phyloP scores from a whole-genome alignment of 2,888 invertebrate genomes.

The Nasonovia ribisnigri region DNA sequence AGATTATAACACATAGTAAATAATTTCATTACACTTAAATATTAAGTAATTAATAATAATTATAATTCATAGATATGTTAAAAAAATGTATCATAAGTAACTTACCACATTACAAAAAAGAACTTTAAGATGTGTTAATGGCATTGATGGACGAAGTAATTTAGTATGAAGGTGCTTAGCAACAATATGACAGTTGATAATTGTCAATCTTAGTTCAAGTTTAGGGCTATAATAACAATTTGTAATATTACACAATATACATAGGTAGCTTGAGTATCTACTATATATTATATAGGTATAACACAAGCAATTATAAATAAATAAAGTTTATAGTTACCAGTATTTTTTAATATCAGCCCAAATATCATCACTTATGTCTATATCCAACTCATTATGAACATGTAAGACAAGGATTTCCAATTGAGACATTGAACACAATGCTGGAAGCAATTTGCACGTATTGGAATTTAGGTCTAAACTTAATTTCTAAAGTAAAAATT shows the following conservation, averaged over 20 bases:
- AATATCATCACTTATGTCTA: conserved; percentile 76
- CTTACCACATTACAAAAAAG: conserved; percentile 79
- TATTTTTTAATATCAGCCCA: conserved; percentile 72
- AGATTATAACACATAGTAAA: not conserved
- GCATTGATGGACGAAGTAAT: conserved; percentile 79
- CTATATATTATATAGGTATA: not conserved
- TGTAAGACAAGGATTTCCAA: conserved; percentile 78
- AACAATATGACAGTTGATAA: conserved; percentile 79
- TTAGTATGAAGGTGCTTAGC: conserved; percentile 75
- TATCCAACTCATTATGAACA: conserved; percentile 78
- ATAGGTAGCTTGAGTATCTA: not conserved
- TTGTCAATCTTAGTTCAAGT: conserved; percentile 67
- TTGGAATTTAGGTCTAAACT: conserved; percentile 75
- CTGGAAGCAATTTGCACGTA: conserved; percentile 72
- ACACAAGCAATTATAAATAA: not conserved
- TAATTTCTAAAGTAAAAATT: conserved; percentile 70
- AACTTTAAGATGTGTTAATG: conserved; percentile 79
- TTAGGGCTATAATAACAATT: conserved; percentile 67
- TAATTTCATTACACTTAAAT: not conserved
- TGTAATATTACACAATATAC: not conserved
- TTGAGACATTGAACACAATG: conserved; percentile 70
- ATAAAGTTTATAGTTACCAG: conserved; percentile 65
- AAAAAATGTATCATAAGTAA: conserved; percentile 59
- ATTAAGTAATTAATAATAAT: not conserved
- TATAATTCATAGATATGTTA: not conserved